Base-by-base conservation (phyloP, 2,888 invertebrate genomes). In the Ischnura elegans region DNA sequence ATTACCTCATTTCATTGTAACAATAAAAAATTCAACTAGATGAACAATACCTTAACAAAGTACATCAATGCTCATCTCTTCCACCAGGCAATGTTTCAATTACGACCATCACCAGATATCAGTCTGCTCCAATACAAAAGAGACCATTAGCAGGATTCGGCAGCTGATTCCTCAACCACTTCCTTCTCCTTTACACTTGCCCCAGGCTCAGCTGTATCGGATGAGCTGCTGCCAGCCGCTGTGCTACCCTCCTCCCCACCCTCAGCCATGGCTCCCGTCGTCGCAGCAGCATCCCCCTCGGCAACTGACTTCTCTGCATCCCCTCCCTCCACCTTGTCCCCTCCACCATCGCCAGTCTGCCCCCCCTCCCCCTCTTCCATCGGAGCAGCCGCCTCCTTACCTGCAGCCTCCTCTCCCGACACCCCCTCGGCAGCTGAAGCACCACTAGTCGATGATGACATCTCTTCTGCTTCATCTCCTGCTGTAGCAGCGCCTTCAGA, bases 401-500 rank as follows among this genome's bases (percentile, higher is more conserved):
- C 61, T 19, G 16, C 61, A n/a, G 61, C 61, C n/a, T 8, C 61
- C 5, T 61, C 61, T n/a, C 5, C 61, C 61, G 25, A 25, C 3
- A 25, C n/a, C n/a, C 61, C 61, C 61, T 61, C 61, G n/a, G 25
- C n/a, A 8, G 4, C 61, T 0, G n/a, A 61, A 8, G n/a, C 6
- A n/a, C n/a, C n/a, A n/a, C 61, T 61, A 19, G 16, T 51, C n/a
- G 61, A n/a, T n/a, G n/a, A 61, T 19, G 61, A n/a, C n/a, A 19
- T 61, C 61, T 61, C 61, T 5, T 13, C 16, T n/a, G 8, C 61
- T n/a, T 95, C 95, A 94, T 96, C 96, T 93, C 95, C 95, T 21
- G 95, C 94, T 13, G 95, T 95, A 93, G 95, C 95, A n/a, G 96
- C 96, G 42, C 97, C 96, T n/a, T 96, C 95, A n/a, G 96, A 96